These are phyloP conservation scores for Yponomeuta cagnagella DNA, from an alignment of 2,888 invertebrate species.

Conservation along the genomic window DNA sequence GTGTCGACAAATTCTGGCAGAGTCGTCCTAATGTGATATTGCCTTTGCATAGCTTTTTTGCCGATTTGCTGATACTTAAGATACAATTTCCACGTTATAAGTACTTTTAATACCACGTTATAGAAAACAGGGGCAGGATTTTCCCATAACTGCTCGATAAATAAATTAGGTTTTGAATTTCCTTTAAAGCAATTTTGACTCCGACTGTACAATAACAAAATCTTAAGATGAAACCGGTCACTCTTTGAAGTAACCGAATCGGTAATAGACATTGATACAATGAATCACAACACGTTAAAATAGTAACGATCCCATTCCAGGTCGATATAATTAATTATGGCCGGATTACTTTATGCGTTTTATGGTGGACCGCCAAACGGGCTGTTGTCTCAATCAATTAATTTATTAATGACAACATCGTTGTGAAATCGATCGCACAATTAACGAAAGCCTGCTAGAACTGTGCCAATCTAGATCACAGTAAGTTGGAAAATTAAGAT, in stretches of 20 bases:
- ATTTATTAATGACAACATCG: constrained; percentile 24
- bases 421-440: constrained; percentile 22
- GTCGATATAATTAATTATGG: constrained; percentile 7
- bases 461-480: too few species aligned
- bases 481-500: too few species aligned
- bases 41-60: too few species aligned
- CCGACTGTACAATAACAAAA: neutral
- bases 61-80: too few species aligned
- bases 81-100: too few species aligned
- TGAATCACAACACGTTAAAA: constrained; percentile 19
- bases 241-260: constrained; percentile 24
- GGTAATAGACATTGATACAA: constrained; percentile 14
- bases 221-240: neutral
- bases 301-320: constrained; percentile 10
- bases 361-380: constrained; percentile 12
- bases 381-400: constrained; percentile 39
- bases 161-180: too few species aligned
- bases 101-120: too few species aligned
- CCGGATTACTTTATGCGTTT: constrained; percentile 5
- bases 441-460: neutral
- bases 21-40: too few species aligned
- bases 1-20: too few species aligned
- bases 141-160: too few species aligned
- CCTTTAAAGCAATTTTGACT: neutral
- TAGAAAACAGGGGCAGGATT: too few species aligned